A percentile compares a stretch with the other conserved stretches of the same genome.
Conservation (phyloP, 2,888 invertebrate species). For the Callimorpha dominula region DNA sequence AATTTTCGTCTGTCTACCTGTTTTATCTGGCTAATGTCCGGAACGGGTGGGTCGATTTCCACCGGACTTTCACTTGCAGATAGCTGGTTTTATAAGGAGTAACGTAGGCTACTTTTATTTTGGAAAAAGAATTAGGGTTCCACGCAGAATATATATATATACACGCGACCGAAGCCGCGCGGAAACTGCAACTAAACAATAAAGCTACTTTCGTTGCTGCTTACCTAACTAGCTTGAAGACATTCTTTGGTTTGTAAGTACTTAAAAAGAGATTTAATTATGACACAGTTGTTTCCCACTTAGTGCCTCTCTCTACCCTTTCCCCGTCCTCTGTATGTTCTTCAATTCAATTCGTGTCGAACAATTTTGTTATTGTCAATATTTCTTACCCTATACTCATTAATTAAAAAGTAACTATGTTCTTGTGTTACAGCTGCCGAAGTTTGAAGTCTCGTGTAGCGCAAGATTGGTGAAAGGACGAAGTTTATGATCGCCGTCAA, state of each 20-base stretch:
- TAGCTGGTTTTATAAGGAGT: too few species aligned
- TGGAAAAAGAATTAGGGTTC: too few species aligned
- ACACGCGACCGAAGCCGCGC: too few species aligned
- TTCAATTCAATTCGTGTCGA: neutral
- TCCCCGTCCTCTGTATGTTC: neutral
- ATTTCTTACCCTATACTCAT: slow-evolving; percentile 70
- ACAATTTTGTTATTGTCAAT: neutral
- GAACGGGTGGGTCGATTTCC: too few species aligned
- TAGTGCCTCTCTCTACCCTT: too few species aligned
- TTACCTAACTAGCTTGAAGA: neutral
- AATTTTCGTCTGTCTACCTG: too few species aligned
- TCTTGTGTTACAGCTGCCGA: slow-evolving; percentile 64
- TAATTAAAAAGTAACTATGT: slow-evolving; percentile 69
- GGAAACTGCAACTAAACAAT: too few species aligned
- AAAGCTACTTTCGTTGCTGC: neutral
- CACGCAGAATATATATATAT: too few species aligned
- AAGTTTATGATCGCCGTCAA: slow-evolving; percentile 71
- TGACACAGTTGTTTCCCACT: neutral
- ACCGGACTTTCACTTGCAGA: too few species aligned
- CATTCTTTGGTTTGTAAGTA: neutral
- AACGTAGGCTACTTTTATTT: too few species aligned
- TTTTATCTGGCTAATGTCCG: too few species aligned
- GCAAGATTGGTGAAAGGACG: slow-evolving; percentile 64
- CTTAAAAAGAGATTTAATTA: neutral
- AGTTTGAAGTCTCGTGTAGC: slow-evolving; percentile 68